phyloP scores from a whole-genome alignment of 2,113 vertebrate species.

The Acrocephalus kingi region DNA sequence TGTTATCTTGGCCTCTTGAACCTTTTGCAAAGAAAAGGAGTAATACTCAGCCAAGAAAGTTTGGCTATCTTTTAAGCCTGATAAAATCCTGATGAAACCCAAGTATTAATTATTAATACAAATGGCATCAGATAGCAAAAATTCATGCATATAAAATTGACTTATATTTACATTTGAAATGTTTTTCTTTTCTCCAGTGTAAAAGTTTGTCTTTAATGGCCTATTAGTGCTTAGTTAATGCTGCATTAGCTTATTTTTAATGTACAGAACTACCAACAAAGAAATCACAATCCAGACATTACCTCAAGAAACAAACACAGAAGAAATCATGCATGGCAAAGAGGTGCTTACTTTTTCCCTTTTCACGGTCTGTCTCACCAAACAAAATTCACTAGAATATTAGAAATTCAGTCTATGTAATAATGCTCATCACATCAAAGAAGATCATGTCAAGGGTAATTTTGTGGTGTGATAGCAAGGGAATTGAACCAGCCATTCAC shows the following conservation, averaged over 20 bases:
- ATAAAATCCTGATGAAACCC: background rate
- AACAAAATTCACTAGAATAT: background rate
- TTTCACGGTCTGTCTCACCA: background rate
- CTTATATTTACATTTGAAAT: conserved; percentile 38
- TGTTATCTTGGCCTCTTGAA: background rate
- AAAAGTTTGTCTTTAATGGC: conserved; percentile 29
- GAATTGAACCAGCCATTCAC: background rate
- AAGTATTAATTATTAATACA: conserved; percentile 45
- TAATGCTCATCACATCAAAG: background rate
- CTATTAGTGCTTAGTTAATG: conserved; percentile 45
- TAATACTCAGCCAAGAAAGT: background rate
- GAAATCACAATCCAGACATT: conserved; percentile 3
- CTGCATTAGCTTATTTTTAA: conserved; percentile 33
- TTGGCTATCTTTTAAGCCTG: background rate
- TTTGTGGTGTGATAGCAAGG: background rate
- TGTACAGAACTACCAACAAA: background rate
- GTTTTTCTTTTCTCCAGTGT: background rate
- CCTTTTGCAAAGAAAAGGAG: background rate
- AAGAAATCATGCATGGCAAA: conserved; percentile 1
- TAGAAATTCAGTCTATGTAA: background rate
- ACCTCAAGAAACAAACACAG: background rate
- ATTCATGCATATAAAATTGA: background rate
- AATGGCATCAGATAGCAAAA: conserved; percentile 33
- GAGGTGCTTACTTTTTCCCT: background rate
- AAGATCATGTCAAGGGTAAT: background rate